These are phyloP conservation scores for Tachina grossa DNA, from an alignment of 2,888 invertebrate genomes.

Conservation along the genomic window DNA sequence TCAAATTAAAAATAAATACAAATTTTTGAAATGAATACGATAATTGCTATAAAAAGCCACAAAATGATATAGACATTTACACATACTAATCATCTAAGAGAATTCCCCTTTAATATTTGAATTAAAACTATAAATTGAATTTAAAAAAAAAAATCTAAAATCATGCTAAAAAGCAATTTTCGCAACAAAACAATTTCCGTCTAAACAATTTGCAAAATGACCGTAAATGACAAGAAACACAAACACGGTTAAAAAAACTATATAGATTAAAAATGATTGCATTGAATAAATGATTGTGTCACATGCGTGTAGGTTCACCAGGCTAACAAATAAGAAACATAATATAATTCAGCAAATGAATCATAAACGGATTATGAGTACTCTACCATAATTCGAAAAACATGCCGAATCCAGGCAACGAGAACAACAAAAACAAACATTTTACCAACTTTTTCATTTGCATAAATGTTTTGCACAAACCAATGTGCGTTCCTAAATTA, in stretches of 20 bases:
- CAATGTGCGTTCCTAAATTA: neutral
- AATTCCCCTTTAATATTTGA: neutral
- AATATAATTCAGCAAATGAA: neutral
- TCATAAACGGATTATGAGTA: conserved; percentile 38
- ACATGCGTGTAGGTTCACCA: conserved; percentile 30
- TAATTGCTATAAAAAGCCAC: conserved; percentile 80
- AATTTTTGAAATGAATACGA: conserved; percentile 79
- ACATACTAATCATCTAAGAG: conserved; percentile 22
- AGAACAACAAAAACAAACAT: neutral
- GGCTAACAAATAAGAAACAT: conserved; percentile 15
- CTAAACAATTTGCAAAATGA: conserved; percentile 2
- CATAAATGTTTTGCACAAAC: conserved; percentile 2
- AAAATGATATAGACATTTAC: conserved; percentile 71
- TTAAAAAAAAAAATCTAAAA: neutral
- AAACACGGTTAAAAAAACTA: conserved; percentile 23
- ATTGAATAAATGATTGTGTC: conserved; percentile 21
- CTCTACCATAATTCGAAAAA: conserved; percentile 23
- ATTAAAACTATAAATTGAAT: conserved; percentile 1
- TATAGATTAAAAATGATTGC: conserved; percentile 42
- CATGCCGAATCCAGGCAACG: conserved; percentile 30
- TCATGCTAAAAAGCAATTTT: neutral
- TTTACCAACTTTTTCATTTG: conserved; percentile 23
- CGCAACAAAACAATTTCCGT: neutral
- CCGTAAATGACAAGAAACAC: conserved; percentile 17
- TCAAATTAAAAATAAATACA: conserved; percentile 41